Evolutionary conservation across 1,140 invertebrate species (phyloP).

Genomic region (Trinorchestia longiramus): DNA sequence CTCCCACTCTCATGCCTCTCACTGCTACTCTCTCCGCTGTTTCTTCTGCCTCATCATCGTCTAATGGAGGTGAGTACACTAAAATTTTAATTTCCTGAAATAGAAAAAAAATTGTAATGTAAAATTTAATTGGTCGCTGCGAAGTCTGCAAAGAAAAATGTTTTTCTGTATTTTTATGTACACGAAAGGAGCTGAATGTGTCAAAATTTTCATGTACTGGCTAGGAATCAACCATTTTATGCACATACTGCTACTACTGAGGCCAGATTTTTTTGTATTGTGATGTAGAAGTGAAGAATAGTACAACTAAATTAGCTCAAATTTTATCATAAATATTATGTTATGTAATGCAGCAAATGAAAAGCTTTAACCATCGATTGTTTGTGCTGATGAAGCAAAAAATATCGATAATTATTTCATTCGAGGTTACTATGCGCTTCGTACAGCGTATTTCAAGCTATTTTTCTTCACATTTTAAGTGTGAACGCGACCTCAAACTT

Average conservation of each 20-base stretch:
- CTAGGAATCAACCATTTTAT: not conserved
- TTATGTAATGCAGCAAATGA: not conserved
- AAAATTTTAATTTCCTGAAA: not conserved
- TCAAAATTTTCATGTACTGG: not conserved
- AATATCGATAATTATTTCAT: not conserved
- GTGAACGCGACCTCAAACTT: not conserved
- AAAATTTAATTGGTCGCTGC: not conserved
- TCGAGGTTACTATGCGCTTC: too few species aligned
- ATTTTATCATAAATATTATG: not conserved
- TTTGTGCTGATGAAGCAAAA: not conserved
- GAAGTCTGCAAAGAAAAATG: not conserved
- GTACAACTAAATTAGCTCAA: not conserved
- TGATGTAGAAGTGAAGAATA: not conserved
- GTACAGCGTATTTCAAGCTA: not conserved
- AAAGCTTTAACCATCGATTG: not conserved
- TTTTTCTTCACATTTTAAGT: not conserved
- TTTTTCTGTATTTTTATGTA: not conserved
- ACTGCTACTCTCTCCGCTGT: slow-evolving; percentile 40
- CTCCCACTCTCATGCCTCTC: slow-evolving; percentile 45
- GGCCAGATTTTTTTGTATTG: not conserved
- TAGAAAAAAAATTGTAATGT: not conserved
- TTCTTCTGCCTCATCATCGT: slow-evolving; percentile 20
- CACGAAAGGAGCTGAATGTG: not conserved
- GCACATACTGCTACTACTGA: not conserved
- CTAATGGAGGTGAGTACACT: slow-evolving; percentile 41